Evolutionary conservation across 2,797 vertebrate genomes (phyloP).

Genomic region (Harpagifer antarcticus): DNA sequence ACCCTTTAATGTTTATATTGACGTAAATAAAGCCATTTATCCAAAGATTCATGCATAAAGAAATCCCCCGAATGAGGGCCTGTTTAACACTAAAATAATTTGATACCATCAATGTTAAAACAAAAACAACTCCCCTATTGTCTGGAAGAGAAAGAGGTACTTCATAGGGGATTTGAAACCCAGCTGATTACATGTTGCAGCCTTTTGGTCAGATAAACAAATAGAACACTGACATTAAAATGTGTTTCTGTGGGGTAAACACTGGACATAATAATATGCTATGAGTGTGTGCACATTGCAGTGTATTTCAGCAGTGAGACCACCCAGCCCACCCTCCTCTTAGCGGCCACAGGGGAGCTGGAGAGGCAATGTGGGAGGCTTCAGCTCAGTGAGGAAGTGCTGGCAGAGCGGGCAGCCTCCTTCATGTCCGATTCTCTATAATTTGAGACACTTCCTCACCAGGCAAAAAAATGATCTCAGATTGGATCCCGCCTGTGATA

Average conservation of each 20-base stretch:
- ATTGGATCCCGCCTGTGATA: slow-evolving; percentile 36
- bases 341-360: slow-evolving; percentile 60
- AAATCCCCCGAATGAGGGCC: too few relatives aligned
- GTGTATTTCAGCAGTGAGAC: slow-evolving; percentile 42
- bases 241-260: background rate
- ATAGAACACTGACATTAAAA: slow-evolving; percentile 1
- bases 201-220: background rate
- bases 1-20: too few relatives aligned
- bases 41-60: too few relatives aligned
- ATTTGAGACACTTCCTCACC: slow-evolving; percentile 30
- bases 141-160: background rate
- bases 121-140: too few relatives aligned
- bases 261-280: slow-evolving; percentile 1
- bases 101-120: too few relatives aligned
- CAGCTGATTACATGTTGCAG: slow-evolving; percentile 9
- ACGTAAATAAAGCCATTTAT: too few relatives aligned
- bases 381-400: slow-evolving; percentile 59
- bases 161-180: background rate
- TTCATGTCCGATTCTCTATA: slow-evolving; percentile 26
- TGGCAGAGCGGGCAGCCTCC: slow-evolving; percentile 55
- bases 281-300: slow-evolving; percentile 32
- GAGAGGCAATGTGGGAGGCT: slow-evolving; percentile 42
- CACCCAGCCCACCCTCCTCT: slow-evolving; percentile 51
- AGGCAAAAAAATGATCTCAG: slow-evolving; percentile 13
- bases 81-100: too few relatives aligned